Evolutionary conservation across 92 coral and sea anemone genomes (phyloP), one percentile per base, ranked within the genome.

Genomic region (Epizoanthus rinbou): DNA sequence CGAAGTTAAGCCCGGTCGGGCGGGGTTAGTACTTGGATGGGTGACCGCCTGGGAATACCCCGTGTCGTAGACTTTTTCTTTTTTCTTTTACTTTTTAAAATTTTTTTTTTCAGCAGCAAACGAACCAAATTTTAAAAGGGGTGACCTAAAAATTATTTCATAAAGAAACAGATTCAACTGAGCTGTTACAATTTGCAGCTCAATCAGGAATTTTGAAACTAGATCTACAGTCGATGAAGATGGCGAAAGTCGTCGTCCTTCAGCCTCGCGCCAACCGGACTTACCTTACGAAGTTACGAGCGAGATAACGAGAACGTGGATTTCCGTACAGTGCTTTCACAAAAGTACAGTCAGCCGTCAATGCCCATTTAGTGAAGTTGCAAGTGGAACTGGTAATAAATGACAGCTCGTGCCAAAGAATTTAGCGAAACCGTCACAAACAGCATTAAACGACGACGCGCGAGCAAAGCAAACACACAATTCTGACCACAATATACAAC

Each of bases 341-440:
- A 60, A 60, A 60, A 60, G 66, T 60, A 60, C 66, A 60, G 66
- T 60, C 66, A 60, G 66, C 66, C 66, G 66, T 60, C 66, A 60
- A 60, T 60, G 66, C 7, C 66, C 66, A 60, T 60, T 60, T 60
- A 60, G 66, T 60, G 66, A 0, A 60, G 66, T 60, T 60, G 66
- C 4, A 60, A 60, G 6, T 60, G 7, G 66, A 60, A 60, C 66
- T 60, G 66, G 66, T 60, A 60, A 60, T 60, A 60, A 60, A 60
- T 70, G 75, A 41, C 75, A 70, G 75, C 75, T 70, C 75, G 75
- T 41, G 75, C 75, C 75, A 41, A 70, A 35, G 75, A 70, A 70
- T 70, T 70, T 5, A 70, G 24, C 75, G 75, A 70, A 70, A 70
- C 75, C 75, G 75, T 70, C 75, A 70, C 75, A 70, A 70, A 70